A percentile compares a stretch with the other conserved stretches of the same genome.
phyloP scores from a whole-genome alignment of 2,797 vertebrate species.

The Lacerta bilineata region DNA sequence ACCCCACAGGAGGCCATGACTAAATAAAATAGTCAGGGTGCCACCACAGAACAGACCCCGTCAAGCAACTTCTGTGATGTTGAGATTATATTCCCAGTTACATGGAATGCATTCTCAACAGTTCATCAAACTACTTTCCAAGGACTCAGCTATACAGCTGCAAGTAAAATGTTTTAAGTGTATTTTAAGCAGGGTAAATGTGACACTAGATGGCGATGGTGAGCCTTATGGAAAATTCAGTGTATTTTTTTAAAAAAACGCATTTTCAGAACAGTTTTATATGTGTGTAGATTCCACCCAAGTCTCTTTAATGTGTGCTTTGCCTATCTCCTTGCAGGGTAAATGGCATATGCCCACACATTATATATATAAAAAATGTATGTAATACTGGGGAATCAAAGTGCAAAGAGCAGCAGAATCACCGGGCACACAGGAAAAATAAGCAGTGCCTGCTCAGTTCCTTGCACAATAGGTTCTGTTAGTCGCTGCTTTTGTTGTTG shows the following conservation, averaged over 20 bases:
- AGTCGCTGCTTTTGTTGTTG: neutral
- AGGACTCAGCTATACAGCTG: neutral
- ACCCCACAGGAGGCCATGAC: too few species aligned
- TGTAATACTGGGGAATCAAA: too few species aligned
- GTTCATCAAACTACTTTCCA: neutral
- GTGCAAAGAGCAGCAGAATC: neutral
- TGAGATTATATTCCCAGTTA: neutral
- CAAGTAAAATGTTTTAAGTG: too few species aligned
- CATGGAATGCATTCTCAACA: neutral
- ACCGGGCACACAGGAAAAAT: neutral
- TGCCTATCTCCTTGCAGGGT: neutral
- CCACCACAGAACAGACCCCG: too few species aligned
- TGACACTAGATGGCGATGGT: too few species aligned
- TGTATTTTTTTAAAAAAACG: too few species aligned
- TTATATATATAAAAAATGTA: neutral
- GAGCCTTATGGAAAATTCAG: too few species aligned
- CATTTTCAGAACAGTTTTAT: too few species aligned
- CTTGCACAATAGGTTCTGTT: neutral
- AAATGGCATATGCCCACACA: neutral
- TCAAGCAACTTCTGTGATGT: neutral
- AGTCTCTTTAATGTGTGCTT: neutral
- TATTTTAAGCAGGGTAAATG: too few species aligned
- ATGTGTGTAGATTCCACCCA: too few species aligned
- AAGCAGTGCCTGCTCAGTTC: neutral
- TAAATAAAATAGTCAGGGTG: too few species aligned